Evolutionary conservation across 2,888 invertebrate species (phyloP), one percentile per base, ranked within the genome.

Genomic region (Formica aserva): DNA sequence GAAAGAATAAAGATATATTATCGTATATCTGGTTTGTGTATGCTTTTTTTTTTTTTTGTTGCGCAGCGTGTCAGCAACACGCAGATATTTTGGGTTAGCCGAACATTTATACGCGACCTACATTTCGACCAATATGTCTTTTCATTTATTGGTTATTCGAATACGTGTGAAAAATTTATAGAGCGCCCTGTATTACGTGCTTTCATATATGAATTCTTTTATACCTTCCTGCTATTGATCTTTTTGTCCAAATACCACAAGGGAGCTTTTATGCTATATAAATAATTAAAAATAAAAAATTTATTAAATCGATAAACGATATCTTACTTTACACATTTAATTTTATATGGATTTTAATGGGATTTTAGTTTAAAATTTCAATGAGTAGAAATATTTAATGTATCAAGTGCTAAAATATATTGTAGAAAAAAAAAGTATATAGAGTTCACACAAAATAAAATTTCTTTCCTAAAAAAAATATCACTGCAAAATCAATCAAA

Each of bases 131-230:
- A 35, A 78, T 60, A 77, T 71, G 41, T 78, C 78, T 60, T 71
- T 60, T 60, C 41, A 78, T 78, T 78, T 78, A 78, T 78, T 41
- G 57, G 57, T 69, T 78, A 57, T 78, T 71, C 32, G 45, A 41
- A 69, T 26, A 32, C 11, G 32, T 45, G 26, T 38, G 71, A 71
- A 78, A 60, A 78, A 78, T 71, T 45, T 71, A 78, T 71, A 71
- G n/a, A 60, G 26, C 32, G 32, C 45, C 5, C 32, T 26, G 32
- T 32, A 57, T 22, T 78, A 57, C 29, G 71, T 71, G 8, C 60
- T 35, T 71, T 45, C 38, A 60, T 26, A 18, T 5, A 29, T 26
- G 32, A 71, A 71, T 78, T 22, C 35, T 71, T 78, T 45, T 57
- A 78, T 32, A 69, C 32, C 26, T 48, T 48, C n/a, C 48, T 78